A percentile compares a stretch with the other conserved stretches of the same genome.
Evolutionary conservation across 1,140 invertebrate genomes (phyloP).

Genomic region (Drosophila guanche): DNA sequence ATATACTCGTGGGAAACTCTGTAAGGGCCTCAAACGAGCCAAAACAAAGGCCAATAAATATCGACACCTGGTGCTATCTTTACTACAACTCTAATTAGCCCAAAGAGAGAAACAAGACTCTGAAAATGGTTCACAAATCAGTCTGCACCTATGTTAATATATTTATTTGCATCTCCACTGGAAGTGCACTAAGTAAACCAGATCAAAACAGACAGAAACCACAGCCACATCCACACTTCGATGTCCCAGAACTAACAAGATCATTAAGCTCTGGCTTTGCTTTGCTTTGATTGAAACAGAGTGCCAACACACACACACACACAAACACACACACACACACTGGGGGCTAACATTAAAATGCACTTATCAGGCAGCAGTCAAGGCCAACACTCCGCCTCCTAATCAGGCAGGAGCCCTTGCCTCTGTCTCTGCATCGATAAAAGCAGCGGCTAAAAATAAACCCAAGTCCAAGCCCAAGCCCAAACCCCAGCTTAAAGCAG

Average conservation of each 20-base stretch:
- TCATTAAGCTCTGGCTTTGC: conserved; percentile 55
- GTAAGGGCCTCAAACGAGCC: too few relatives aligned
- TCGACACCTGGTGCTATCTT: conserved; percentile 20
- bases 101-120: conserved; percentile 3
- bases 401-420: conserved; percentile 45
- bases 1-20: too few relatives aligned
- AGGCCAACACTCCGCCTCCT: conserved; percentile 47
- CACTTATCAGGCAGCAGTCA: conserved; percentile 62
- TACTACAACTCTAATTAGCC: conserved; percentile 49
- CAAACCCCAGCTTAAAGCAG: conserved; percentile 1
- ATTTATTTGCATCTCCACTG: conserved; percentile 1
- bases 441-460: conserved; percentile 52
- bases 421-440: conserved; percentile 25
- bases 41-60: conserved; percentile 18
- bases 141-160: background rate
- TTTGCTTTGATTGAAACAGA: conserved; percentile 58
- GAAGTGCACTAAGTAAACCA: background rate
- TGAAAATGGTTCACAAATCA: conserved; percentile 60
- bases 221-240: conserved; percentile 12
- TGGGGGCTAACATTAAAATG: conserved; percentile 69
- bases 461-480: conserved; percentile 10
- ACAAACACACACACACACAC: background rate
- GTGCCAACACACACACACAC: conserved; percentile 8
- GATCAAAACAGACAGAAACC: background rate
- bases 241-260: conserved; percentile 51